These are phyloP conservation scores for Drosophila athabasca DNA, from an alignment of 1,140 invertebrate species.

Conservation along the genomic window DNA sequence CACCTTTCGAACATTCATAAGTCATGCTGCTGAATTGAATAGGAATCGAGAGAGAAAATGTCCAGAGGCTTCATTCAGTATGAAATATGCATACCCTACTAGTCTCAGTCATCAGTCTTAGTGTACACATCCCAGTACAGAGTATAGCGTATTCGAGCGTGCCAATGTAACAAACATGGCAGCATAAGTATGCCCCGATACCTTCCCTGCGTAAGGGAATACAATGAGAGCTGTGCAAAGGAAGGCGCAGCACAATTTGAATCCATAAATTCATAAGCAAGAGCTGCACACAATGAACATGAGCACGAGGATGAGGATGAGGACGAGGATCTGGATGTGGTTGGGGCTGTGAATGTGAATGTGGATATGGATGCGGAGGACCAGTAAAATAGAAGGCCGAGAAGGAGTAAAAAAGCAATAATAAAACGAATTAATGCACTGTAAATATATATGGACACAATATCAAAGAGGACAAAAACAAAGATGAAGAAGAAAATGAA, in stretches of 20 bases:
- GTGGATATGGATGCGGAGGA: conserved; percentile 10
- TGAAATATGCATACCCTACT: too few relatives aligned
- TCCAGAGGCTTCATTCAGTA: too few relatives aligned
- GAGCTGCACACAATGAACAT: conserved; percentile 42
- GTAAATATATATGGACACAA: conserved; percentile 57
- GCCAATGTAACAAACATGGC: too few relatives aligned
- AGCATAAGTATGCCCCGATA: too few relatives aligned
- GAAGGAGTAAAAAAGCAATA: conserved; percentile 59
- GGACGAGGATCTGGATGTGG: conserved; percentile 10
- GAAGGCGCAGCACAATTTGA: conserved; percentile 45
- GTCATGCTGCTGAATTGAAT: conserved; percentile 11
- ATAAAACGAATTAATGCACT: conserved; percentile 74
- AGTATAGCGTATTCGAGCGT: too few relatives aligned
- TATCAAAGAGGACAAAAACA: conserved; percentile 65
- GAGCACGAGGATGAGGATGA: conserved; percentile 10
- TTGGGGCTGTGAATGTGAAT: conserved; percentile 3
- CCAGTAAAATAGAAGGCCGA: conserved; percentile 10
- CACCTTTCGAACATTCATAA: conserved; percentile 18
- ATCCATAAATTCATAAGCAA: conserved; percentile 64
- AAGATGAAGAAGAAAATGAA: conserved; percentile 46
- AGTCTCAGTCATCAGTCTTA: too few relatives aligned
- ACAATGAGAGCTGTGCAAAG: too few relatives aligned
- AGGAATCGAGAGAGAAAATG: conserved; percentile 5
- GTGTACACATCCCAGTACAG: too few relatives aligned
- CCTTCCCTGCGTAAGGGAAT: conserved; percentile 1